These are phyloP conservation scores for Axinella damicornis DNA, from an alignment of 37 sponge, comb jelly and placozoan species.

Conservation along the genomic window DNA sequence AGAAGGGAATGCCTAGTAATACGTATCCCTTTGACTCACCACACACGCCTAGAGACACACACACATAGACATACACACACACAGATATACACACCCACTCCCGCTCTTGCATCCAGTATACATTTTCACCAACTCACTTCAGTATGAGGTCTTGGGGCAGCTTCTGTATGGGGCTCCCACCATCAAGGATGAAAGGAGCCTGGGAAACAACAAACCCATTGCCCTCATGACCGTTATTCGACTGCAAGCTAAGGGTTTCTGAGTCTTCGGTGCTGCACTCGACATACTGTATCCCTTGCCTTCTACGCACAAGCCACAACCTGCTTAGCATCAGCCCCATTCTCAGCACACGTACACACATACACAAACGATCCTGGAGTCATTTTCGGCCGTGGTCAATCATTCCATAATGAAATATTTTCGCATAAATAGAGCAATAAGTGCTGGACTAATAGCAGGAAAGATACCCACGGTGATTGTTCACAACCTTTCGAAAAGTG, in stretches of 20 bases:
- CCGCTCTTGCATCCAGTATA: background rate
- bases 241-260: background rate
- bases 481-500: no score
- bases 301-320: background rate
- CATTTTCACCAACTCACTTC: slow-evolving; percentile 23
- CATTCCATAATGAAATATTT: no score
- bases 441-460: no score
- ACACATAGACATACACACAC: no score
- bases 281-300: background rate
- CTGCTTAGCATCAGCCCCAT: slow-evolving; percentile 40
- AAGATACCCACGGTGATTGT: no score
- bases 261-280: background rate
- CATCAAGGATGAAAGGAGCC: background rate
- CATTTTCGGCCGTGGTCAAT: no score
- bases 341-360: background rate
- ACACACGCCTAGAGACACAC: no score
- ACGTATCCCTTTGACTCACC: no score
- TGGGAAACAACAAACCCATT: background rate
- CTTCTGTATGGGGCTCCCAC: slow-evolving; percentile 22
- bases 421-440: no score
- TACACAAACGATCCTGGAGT: no score
- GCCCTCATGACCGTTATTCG: background rate
- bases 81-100: no score
- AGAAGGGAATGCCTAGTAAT: no score
- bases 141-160: slow-evolving; percentile 54